Conservation (phyloP, 2,797 vertebrate genomes). For the Cryptoprocta ferox region DNA sequence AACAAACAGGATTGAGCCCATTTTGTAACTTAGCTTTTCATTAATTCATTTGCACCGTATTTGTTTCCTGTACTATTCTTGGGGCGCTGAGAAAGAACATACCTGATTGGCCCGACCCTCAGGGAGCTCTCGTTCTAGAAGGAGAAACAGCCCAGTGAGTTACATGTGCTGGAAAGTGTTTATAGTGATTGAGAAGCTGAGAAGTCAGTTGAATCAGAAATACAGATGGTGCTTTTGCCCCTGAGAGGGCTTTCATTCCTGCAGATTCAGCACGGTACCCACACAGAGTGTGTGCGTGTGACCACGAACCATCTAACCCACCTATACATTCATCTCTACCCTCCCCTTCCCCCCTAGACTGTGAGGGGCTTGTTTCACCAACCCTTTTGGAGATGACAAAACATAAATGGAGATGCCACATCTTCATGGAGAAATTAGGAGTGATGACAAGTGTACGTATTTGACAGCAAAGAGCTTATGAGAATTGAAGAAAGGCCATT, state of each 20-base stretch:
- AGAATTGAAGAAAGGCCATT: background rate
- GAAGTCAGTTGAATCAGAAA: background rate
- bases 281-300: background rate
- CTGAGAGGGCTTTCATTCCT: background rate
- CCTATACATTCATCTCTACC: background rate
- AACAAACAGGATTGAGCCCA: background rate
- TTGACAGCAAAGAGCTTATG: background rate
- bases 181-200: background rate
- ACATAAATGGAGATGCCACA: background rate
- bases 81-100: background rate
- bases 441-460: background rate
- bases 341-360: background rate
- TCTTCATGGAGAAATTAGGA: background rate
- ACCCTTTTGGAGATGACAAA: background rate
- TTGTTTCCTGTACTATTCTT: background rate
- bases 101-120: background rate
- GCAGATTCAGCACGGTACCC: background rate
- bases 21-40: conserved; percentile 37
- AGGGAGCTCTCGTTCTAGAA: background rate
- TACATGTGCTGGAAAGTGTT: background rate
- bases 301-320: background rate
- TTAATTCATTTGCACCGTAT: background rate
- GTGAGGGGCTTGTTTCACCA: background rate
- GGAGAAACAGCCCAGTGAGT: background rate
- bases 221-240: background rate